Base-by-base conservation (phyloP, 2,888 invertebrate species). In the Volucella bombylans region DNA sequence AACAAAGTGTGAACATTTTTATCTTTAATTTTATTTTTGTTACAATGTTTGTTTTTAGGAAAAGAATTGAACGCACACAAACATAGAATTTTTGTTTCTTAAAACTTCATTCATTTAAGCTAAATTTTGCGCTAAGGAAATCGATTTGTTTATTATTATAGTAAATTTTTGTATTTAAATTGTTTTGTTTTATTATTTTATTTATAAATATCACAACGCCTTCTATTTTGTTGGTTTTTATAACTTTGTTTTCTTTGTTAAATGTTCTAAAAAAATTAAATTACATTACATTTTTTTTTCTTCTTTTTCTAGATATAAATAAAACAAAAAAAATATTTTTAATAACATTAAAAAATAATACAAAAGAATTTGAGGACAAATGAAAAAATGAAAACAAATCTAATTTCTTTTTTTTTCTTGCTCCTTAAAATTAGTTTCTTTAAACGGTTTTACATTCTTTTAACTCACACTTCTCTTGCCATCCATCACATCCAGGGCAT, bases 201-300 rank as follows among this genome's bases (percentile, higher is more conserved):
- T 89, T 87, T 90, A 90, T 90, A 91, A 91, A 91, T 91, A 91
- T 91, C 91, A 91, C 91, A 91, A 91, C 91, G 90, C 91, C 90
- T 89, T 88, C 87, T 88, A 87, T 87, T 88, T 82, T 86, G 79
- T 82, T 86, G 78, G 79, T 76, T 78, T 79, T 87, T n/a, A n/a
- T 31, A 31, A 86, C 81, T 87, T 86, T 81, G 76, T 87, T 67
- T 83, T 86, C 81, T 82, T 87, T 78, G 82, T 79, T 78, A 72
- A 82, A 78, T 82, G 67, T 82, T 82, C 82, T 79, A 83, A 73
- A 78, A 80, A 87, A 87, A 78, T 86, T 86, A 78, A 82, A 78
- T 82, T 78, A 78, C 50, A 65, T 55, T 55, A 47, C 59, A 73
- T 47, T 64, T 71, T 69, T 57, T 74, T 71, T 67, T 45, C 45